A percentile compares a stretch with the other conserved stretches of the same genome.
Conservation (phyloP, 2,888 invertebrate genomes). For the Amphipyra tragopoginis region DNA sequence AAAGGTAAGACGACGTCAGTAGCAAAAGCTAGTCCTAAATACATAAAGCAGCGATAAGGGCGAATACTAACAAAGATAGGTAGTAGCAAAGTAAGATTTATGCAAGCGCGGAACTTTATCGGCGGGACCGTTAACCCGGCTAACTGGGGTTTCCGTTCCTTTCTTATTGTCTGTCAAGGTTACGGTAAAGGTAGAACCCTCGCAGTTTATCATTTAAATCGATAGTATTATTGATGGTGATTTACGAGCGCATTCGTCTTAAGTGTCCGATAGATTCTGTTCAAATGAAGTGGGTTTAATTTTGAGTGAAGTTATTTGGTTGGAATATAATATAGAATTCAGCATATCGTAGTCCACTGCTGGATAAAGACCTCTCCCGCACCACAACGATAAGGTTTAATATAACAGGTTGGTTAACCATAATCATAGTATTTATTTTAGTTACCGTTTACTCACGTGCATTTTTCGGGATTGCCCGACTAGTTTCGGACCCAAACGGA, state of each 20-base stretch:
- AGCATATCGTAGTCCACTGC: too few species aligned
- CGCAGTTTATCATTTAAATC: not conserved
- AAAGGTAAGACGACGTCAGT: too few species aligned
- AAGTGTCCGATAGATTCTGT: not conserved
- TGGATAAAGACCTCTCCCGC: too few species aligned
- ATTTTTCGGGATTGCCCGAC: too few species aligned
- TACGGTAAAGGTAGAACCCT: slow-evolving; percentile 1
- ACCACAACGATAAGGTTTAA: too few species aligned
- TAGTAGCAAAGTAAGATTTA: slow-evolving; percentile 33
- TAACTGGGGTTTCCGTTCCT: slow-evolving; percentile 25
- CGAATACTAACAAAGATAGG: slow-evolving; percentile 18
- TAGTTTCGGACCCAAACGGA: too few species aligned
- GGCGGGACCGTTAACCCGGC: slow-evolving; percentile 31
- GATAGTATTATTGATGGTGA: slow-evolving; percentile 2
- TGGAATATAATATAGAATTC: too few species aligned
- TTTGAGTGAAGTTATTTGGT: too few species aligned
- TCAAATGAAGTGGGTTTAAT: too few species aligned
- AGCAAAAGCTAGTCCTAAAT: not conserved
- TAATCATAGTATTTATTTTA: too few species aligned
- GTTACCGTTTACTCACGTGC: too few species aligned
- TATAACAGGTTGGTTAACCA: too few species aligned
- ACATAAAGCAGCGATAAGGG: slow-evolving; percentile 5
- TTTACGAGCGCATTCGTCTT: not conserved
- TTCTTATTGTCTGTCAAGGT: slow-evolving; percentile 34
- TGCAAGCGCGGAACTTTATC: slow-evolving; percentile 36